phyloP scores from a whole-genome alignment of 2,113 vertebrate genomes.

The Notarius lentiginosus region DNA sequence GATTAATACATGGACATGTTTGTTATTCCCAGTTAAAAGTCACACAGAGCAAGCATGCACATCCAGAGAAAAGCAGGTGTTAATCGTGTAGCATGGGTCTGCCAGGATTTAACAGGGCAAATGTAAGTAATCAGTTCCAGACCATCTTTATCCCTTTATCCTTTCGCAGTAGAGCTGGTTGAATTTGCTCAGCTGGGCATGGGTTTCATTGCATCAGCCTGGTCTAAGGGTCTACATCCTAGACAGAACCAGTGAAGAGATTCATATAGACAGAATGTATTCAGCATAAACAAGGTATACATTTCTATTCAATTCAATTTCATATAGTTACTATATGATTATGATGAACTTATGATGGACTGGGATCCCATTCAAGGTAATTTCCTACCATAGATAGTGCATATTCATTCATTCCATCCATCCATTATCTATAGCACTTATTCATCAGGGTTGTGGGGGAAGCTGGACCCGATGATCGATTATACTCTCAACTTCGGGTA shows the following conservation, averaged over 20 bases:
- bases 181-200: conserved; percentile 61
- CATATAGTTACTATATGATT: not conserved
- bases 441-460: no score
- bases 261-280: conserved; percentile 47
- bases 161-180: conserved; percentile 77
- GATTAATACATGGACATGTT: conserved; percentile 1
- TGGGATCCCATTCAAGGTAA: not conserved
- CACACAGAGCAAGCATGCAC: not conserved
- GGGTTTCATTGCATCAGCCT: conserved; percentile 63
- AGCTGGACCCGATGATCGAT: no score
- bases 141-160: conserved; percentile 90
- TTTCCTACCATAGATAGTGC: not conserved
- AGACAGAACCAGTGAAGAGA: conserved; percentile 48
- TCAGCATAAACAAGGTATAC: not conserved
- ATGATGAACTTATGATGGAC: not conserved
- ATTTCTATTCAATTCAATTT: not conserved
- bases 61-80: conserved; percentile 23
- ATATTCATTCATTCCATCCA: not conserved
- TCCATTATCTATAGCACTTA: no score
- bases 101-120: conserved; percentile 81
- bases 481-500: no score
- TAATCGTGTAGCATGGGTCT: conserved; percentile 56
- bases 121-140: conserved; percentile 84
- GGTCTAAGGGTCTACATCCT: conserved; percentile 44
- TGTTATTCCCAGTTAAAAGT: not conserved